Base-by-base conservation (phyloP, 2,797 vertebrate genomes). In the Rallus crepitans region DNA sequence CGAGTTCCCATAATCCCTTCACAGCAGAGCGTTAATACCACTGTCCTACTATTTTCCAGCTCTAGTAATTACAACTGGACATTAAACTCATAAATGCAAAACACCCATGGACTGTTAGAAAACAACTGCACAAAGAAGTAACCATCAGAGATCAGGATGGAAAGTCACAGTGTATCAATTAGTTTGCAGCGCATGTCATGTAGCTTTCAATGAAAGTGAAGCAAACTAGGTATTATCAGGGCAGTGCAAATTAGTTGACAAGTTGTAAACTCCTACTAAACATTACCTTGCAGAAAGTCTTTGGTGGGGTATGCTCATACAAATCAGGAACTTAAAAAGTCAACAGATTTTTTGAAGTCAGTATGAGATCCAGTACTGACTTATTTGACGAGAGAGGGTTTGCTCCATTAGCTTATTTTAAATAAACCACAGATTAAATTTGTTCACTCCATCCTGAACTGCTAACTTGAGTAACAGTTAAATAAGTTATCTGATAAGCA, bases 181-280 rank as follows among this genome's bases (percentile, higher is more conserved):
- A 50, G 6, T 70, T 24, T 89, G 50, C 15, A 75, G n/a, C 12
- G 64, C 4, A 14, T 0, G 0, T 45, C 16, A 20, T 1, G 0
- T 15, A 81, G 23, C 45, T 55, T 77, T 71, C 18, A 35, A 17
- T 20, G 23, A 55, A 89, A 76, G 18, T 24, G 17, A 80, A 48
- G 40, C 64, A 63, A 92, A 69, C 31, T 31, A 64, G 18, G 0
- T 15, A 52, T 3, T 19, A 65, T 15, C 23, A 57, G 37, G 40
- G 64, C 6, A 35, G 11, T 14, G 19, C 11, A 72, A 50, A 39
- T 24, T n/a, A 84, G 37, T 1, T 33, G 27, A 64, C 19, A 89
- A 53, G 12, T 15, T 72, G 57, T 42, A 33, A 71, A 47, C 48
- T 89, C 53, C 23, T 71, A 20, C 17, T 35, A 28, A 35, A 71